Conservation (phyloP, 2,113 vertebrate species). For the Osmerus mordax region DNA sequence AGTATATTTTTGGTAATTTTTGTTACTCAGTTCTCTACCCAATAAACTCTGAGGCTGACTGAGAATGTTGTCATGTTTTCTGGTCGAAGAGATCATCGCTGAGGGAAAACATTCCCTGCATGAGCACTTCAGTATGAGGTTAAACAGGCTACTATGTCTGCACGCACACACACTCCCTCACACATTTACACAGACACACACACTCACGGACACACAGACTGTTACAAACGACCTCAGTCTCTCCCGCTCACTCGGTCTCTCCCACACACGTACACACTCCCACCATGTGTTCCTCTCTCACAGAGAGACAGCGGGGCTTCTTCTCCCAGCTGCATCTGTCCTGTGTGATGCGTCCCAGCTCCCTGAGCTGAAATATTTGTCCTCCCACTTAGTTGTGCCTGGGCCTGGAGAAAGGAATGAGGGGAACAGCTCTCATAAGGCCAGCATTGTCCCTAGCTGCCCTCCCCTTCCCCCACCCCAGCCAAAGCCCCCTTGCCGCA, state of each 20-base stretch:
- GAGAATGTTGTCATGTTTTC: conserved; percentile 1
- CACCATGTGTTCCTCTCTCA: no score
- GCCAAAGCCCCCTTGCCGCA: conserved; percentile 55
- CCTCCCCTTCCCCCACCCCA: conserved; percentile 28
- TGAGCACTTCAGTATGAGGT: conserved; percentile 9
- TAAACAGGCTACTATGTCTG: conserved; percentile 5
- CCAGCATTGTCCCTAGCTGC: conserved; percentile 59
- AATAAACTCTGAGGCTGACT: conserved; percentile 13
- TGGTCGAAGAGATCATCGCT: background rate
- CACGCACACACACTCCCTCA: conserved; percentile 5
- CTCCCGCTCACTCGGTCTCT: no score
- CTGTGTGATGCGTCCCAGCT: conserved; percentile 25
- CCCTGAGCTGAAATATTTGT: conserved; percentile 60
- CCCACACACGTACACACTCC: no score
- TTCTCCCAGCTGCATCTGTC: background rate
- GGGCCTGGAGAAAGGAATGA: conserved; percentile 42
- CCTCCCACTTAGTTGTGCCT: conserved; percentile 60
- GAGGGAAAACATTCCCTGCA: background rate
- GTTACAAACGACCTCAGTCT: no score
- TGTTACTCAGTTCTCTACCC: background rate
- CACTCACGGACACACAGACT: conserved; percentile 1
- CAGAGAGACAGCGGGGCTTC: background rate
- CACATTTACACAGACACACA: conserved; percentile 15
- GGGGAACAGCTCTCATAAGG: conserved; percentile 59
- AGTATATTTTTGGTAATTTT: conserved; percentile 13